Evolutionary conservation across 2,888 invertebrate genomes (phyloP).

Genomic region (Chloroclystis v-ata): DNA sequence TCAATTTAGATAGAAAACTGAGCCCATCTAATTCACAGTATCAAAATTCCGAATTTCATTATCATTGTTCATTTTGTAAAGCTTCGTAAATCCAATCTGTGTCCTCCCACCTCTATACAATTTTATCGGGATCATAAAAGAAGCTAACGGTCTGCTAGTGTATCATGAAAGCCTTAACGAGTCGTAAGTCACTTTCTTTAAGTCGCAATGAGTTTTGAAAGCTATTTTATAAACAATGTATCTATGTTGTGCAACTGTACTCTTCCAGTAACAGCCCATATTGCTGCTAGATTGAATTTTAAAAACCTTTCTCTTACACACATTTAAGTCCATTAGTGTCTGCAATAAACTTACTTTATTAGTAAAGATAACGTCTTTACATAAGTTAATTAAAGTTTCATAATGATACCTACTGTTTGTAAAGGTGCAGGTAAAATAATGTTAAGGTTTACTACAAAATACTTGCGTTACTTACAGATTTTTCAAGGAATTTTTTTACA

Average conservation of each 20-base stretch:
- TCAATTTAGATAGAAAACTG: background rate
- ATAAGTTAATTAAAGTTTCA: too few relatives aligned
- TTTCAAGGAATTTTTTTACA: too few relatives aligned
- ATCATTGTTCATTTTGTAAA: background rate
- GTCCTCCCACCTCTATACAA: constrained; percentile 10
- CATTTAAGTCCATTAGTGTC: background rate
- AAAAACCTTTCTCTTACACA: constrained; percentile 21
- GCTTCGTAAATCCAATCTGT: background rate
- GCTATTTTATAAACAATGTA: constrained; percentile 51
- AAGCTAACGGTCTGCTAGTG: constrained; percentile 33
- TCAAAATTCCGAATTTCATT: background rate
- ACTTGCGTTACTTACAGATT: too few relatives aligned
- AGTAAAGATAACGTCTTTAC: too few relatives aligned
- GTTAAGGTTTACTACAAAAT: too few relatives aligned
- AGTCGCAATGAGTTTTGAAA: constrained; percentile 46
- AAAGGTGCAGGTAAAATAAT: too few relatives aligned
- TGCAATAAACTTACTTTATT: background rate
- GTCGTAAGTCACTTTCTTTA: constrained; percentile 47
- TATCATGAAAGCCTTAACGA: constrained; percentile 49
- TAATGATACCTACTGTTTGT: too few relatives aligned
- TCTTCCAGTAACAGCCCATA: constrained; percentile 37
- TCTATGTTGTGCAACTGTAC: constrained; percentile 29
- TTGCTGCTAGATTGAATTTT: constrained; percentile 29
- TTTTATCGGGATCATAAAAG: constrained; percentile 24
- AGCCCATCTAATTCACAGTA: background rate